Conservation (phyloP, 2,888 invertebrate genomes). For the Caenorhabditis drosophilae region DNA sequence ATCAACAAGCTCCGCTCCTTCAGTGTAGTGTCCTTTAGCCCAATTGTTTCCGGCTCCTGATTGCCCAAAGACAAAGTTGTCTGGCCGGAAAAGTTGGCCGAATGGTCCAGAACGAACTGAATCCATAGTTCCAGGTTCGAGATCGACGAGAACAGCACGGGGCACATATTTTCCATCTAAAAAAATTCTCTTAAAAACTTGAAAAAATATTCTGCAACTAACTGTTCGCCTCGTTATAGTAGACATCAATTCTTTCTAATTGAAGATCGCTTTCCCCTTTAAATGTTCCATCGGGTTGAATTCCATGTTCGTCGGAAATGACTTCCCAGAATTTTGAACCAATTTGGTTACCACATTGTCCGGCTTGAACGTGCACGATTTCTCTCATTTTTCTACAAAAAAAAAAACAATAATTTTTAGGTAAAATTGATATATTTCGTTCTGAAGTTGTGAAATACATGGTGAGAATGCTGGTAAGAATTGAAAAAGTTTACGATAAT, state of each 20-base stretch:
- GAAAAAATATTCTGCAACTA: constrained; percentile 1
- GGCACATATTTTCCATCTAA: constrained; percentile 89
- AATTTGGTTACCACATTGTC: constrained; percentile 94
- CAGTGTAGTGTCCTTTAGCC: constrained; percentile 90
- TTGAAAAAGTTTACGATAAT: neutral
- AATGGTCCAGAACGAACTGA: constrained; percentile 90
- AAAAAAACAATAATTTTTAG: neutral
- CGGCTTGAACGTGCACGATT: constrained; percentile 92
- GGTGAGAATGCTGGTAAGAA: neutral
- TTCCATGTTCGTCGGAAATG: constrained; percentile 64
- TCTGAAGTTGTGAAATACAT: neutral
- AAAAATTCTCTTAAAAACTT: constrained; percentile 4
- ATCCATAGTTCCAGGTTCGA: constrained; percentile 98
- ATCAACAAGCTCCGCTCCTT: constrained; percentile 77
- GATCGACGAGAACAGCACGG: constrained; percentile 87
- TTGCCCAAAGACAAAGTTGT: constrained; percentile 89
- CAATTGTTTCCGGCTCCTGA: constrained; percentile 84
- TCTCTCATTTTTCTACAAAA: constrained; percentile 79
- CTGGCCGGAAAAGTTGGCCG: constrained; percentile 87
- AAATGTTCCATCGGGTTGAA: constrained; percentile 63
- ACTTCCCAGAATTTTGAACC: constrained; percentile 77
- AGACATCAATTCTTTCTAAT: constrained; percentile 86
- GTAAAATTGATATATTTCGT: neutral
- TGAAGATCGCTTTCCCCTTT: constrained; percentile 81
- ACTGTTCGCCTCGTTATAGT: constrained; percentile 77